phyloP scores from a whole-genome alignment of 2,888 invertebrate genomes.

The Acleris laterana region DNA sequence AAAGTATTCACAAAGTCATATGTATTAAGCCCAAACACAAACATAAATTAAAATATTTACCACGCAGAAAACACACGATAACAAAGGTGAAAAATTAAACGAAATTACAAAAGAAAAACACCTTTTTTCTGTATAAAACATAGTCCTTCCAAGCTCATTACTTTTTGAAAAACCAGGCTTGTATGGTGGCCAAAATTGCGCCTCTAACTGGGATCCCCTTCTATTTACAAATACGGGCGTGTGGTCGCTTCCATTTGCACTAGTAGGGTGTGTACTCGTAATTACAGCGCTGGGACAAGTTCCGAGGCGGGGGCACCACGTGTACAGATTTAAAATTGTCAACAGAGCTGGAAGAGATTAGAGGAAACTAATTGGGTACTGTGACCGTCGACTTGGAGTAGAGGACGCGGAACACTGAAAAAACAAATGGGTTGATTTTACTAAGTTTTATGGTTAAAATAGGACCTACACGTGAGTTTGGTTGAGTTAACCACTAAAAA shows the following conservation, averaged over 20 bases:
- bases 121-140: too few relatives aligned
- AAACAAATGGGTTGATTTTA: too few relatives aligned
- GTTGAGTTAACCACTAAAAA: too few relatives aligned
- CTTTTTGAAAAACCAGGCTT: not conserved
- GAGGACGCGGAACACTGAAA: too few relatives aligned
- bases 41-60: too few relatives aligned
- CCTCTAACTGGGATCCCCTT: conserved; percentile 44
- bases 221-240: conserved; percentile 78
- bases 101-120: too few relatives aligned
- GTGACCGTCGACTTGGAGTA: not conserved
- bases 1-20: too few relatives aligned
- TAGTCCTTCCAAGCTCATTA: not conserved
- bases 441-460: too few relatives aligned
- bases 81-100: too few relatives aligned
- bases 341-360: conserved; percentile 38
- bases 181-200: conserved; percentile 14
- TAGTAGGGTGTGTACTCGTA: conserved; percentile 76
- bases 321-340: conserved; percentile 49
- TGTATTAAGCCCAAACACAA: too few relatives aligned
- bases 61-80: too few relatives aligned
- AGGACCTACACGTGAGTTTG: too few relatives aligned
- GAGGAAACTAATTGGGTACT: not conserved
- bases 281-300: conserved; percentile 78
- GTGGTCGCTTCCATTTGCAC: conserved; percentile 78
- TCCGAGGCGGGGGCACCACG: conserved; percentile 68